Conservation (phyloP, 1,140 invertebrate genomes). For the Drosophila mayri region DNA sequence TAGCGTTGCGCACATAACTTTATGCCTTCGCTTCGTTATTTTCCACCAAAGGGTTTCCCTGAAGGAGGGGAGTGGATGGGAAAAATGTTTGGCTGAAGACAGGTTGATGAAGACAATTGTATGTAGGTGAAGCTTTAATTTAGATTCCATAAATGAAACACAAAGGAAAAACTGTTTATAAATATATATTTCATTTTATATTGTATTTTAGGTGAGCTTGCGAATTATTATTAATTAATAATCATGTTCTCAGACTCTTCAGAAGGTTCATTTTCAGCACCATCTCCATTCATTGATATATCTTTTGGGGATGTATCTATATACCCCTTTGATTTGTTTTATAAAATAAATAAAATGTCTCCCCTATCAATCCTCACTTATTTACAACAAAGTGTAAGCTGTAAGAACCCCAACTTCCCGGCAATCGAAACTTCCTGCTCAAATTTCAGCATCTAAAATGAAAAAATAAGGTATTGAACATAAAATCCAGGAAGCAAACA, state of each 20-base stretch:
- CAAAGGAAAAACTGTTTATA: rapidly evolving
- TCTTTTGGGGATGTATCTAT: too few species aligned
- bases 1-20: constrained; percentile 75
- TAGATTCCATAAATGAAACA: too few species aligned
- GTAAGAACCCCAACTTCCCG: not conserved
- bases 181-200: not conserved
- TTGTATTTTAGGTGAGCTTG: not conserved
- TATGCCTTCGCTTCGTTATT: constrained; percentile 39
- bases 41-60: constrained; percentile 6
- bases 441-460: constrained; percentile 24
- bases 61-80: not conserved
- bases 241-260: not conserved
- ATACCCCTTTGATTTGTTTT: not conserved
- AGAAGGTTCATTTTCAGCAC: not conserved
- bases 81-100: not conserved
- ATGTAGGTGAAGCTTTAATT: not conserved
- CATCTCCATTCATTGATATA: too few species aligned
- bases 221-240: not conserved
- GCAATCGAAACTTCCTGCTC: constrained; percentile 6
- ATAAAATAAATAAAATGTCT: constrained; percentile 2
- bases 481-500: constrained; percentile 10
- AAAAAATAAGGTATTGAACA: constrained; percentile 1
- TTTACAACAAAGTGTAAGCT: not conserved
- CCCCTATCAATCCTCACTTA: not conserved
- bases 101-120: constrained; percentile 1